Evolutionary conservation across 1,140 invertebrate genomes (phyloP).

Genomic region (Cydia splendana): DNA sequence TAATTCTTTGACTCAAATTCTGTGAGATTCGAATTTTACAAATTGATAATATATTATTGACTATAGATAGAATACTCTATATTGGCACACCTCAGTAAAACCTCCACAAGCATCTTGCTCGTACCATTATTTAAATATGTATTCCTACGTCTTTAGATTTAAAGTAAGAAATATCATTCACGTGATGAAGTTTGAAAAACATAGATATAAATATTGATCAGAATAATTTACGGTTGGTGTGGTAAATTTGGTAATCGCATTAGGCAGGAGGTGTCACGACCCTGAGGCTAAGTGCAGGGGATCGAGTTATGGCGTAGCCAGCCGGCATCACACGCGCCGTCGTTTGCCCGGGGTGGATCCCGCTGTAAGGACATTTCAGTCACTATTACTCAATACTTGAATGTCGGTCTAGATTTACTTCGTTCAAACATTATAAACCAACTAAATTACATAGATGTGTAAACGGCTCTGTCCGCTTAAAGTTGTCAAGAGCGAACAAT

Average conservation of each 20-base stretch:
- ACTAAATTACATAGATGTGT: too few species aligned
- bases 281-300: slow-evolving; percentile 36
- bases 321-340: slow-evolving; percentile 31
- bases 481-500: too few species aligned
- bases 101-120: too few species aligned
- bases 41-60: too few species aligned
- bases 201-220: neutral
- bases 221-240: neutral
- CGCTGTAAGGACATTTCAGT: neutral
- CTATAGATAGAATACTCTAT: too few species aligned
- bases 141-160: too few species aligned
- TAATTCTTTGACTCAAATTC: too few species aligned
- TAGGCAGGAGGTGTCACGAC: slow-evolving; percentile 26
- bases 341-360: neutral
- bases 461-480: too few species aligned
- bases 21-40: too few species aligned
- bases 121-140: too few species aligned
- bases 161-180: too few species aligned
- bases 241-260: neutral
- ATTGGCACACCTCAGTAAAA: too few species aligned
- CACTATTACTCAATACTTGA: neutral
- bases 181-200: neutral
- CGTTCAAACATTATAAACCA: neutral
- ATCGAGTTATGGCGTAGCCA: slow-evolving; percentile 42
- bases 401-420: neutral